Percentiles rank a stretch among this genome's conserved stretches.
Conservation (phyloP, 1,140 invertebrate species). For the Lepidurus apus region DNA sequence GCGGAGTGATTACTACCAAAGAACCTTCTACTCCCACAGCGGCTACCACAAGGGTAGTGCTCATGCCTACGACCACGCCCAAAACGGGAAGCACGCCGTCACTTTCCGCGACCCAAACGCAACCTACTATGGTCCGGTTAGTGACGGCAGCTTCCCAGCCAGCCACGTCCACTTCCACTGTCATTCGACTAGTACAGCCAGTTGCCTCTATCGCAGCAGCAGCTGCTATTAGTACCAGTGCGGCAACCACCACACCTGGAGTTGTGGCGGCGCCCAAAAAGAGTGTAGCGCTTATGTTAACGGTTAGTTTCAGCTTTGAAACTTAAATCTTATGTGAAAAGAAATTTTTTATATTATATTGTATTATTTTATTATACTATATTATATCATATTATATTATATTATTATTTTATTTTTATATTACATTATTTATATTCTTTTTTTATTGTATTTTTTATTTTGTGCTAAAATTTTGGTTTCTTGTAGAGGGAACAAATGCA, state of each 20-base stretch:
- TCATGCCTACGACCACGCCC: constrained; percentile 35
- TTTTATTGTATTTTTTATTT: not conserved
- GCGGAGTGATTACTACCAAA: constrained; percentile 11
- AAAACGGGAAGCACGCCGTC: not conserved
- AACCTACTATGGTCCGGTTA: constrained; percentile 33
- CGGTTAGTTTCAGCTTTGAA: constrained; percentile 52
- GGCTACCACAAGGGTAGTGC: not conserved
- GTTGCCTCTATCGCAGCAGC: constrained; percentile 35
- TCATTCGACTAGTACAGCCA: constrained; percentile 47
- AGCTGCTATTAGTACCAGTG: constrained; percentile 32
- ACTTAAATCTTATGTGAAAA: no score
- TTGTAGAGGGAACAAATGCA: constrained; percentile 87
- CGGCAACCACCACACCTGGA: constrained; percentile 28
- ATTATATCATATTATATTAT: constrained; percentile 26
- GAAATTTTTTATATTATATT: not conserved
- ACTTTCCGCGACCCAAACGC: not conserved
- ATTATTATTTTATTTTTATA: no score
- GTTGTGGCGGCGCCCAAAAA: constrained; percentile 31
- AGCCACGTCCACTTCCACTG: constrained; percentile 19
- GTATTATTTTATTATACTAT: not conserved
- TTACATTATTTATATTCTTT: constrained; percentile 25
- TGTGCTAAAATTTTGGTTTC: constrained; percentile 37
- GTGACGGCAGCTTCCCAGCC: constrained; percentile 26
- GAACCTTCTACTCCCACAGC: constrained; percentile 22
- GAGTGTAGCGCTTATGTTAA: constrained; percentile 64